phyloP scores from a whole-genome alignment of 1,140 invertebrate genomes.

The Anoplolepis gracilipes region DNA sequence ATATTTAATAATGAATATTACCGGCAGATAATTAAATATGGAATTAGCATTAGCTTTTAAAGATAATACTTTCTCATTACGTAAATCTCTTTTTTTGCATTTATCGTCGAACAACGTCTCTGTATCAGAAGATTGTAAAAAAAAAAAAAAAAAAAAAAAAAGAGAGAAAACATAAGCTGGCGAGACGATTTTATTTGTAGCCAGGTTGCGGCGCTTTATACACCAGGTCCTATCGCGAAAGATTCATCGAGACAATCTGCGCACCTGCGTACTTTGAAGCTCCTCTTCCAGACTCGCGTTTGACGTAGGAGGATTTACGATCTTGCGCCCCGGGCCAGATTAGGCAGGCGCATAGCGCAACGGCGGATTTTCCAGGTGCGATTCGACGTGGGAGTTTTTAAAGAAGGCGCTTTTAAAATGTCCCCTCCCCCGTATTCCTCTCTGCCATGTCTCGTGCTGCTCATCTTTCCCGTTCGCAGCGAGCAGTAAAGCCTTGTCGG shows the following conservation, averaged over 20 bases:
- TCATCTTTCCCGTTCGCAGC: conserved; percentile 18
- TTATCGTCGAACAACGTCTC: background rate
- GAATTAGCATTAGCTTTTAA: background rate
- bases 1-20: conserved; percentile 40
- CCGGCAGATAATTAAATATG: conserved; percentile 13
- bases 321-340: conserved; percentile 69
- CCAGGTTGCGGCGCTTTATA: conserved; percentile 67
- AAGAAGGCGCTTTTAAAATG: conserved; percentile 67
- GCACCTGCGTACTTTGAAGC: conserved; percentile 69
- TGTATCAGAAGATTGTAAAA: conserved; percentile 11
- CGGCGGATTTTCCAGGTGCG: conserved; percentile 60
- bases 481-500: conserved; percentile 42
- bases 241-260: conserved; percentile 73
- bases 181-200: conserved; percentile 67
- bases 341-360: conserved; percentile 64
- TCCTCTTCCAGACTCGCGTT: conserved; percentile 65
- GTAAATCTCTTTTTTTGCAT: background rate
- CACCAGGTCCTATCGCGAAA: conserved; percentile 70
- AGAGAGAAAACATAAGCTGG: too few relatives aligned
- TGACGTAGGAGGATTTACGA: conserved; percentile 76
- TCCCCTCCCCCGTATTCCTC: background rate
- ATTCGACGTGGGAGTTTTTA: conserved; percentile 59
- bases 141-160: conserved; percentile 25
- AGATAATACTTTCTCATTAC: conserved; percentile 18
- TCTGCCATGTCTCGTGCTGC: background rate